Percentiles rank a stretch among this genome's conserved stretches.
phyloP scores from a whole-genome alignment of 2,797 vertebrate genomes.

The Okamejei kenojei region DNA sequence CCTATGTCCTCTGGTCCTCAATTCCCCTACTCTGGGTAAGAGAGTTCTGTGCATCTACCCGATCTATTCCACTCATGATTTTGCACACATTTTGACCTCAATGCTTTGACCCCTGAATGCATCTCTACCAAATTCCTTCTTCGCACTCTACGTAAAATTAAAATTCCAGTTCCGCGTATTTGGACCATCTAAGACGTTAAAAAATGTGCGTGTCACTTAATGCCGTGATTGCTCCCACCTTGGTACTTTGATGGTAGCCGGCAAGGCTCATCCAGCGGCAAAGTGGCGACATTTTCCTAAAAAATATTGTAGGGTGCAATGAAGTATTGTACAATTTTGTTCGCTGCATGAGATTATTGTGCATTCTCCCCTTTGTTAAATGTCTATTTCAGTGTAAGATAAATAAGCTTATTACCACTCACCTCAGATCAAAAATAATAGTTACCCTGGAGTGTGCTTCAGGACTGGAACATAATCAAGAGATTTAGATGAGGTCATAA shows the following conservation, averaged over 20 bases:
- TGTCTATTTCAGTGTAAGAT: neutral
- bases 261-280: neutral
- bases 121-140: too few species aligned
- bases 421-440: conserved; percentile 12
- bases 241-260: neutral
- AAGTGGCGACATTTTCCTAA: neutral
- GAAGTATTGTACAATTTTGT: neutral
- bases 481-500: conserved; percentile 34
- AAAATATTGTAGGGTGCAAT: neutral
- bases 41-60: too few species aligned
- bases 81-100: too few species aligned
- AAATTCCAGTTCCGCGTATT: neutral
- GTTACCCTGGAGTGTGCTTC: neutral
- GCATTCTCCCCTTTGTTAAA: neutral
- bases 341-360: neutral
- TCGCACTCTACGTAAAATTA: neutral
- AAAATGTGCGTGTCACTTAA: neutral
- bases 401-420: conserved; percentile 8
- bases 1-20: too few species aligned
- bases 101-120: too few species aligned
- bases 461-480: neutral
- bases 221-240: neutral
- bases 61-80: too few species aligned
- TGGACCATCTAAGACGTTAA: neutral
- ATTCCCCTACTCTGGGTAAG: too few species aligned